A percentile compares a stretch with the other conserved stretches of the same genome.
Evolutionary conservation across 2,888 invertebrate genomes (phyloP).

Genomic region (Harpalus rufipes): DNA sequence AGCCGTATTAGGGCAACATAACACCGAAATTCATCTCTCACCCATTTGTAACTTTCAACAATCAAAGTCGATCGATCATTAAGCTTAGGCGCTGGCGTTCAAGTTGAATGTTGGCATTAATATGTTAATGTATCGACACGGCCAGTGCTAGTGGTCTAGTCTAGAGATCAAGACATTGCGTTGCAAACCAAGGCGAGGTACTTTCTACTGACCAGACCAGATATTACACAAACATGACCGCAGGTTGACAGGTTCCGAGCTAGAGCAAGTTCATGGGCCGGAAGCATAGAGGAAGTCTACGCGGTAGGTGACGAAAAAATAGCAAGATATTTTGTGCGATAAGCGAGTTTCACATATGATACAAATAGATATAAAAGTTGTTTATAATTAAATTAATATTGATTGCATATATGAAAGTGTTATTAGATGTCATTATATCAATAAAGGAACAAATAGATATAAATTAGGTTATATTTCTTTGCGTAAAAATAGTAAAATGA

Average conservation of each 20-base stretch:
- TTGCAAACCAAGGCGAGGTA: not conserved
- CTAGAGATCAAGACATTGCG: not conserved
- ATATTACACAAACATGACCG: constrained; percentile 42
- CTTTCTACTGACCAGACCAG: constrained; percentile 37
- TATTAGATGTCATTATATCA: too few species aligned
- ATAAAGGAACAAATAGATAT: too few species aligned
- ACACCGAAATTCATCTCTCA: constrained; percentile 12
- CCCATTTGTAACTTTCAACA: constrained; percentile 36
- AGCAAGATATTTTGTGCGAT: not conserved
- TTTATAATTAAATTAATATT: too few species aligned
- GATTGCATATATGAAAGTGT: too few species aligned
- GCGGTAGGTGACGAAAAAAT: not conserved
- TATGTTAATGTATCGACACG: constrained; percentile 34
- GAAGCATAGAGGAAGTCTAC: not conserved
- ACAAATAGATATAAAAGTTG: not conserved
- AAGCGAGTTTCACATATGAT: not conserved
- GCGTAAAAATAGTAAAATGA: too few species aligned
- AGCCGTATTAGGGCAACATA: constrained; percentile 9
- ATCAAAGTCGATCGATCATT: constrained; percentile 16
- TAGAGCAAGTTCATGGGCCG: constrained; percentile 34
- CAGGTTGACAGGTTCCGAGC: constrained; percentile 47
- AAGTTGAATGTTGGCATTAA: constrained; percentile 35
- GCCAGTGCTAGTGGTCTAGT: not conserved
- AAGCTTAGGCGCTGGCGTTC: constrained; percentile 1
- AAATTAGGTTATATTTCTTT: too few species aligned